Evolutionary conservation across 2,888 invertebrate species (phyloP).

Genomic region (Leucophenga maculata): DNA sequence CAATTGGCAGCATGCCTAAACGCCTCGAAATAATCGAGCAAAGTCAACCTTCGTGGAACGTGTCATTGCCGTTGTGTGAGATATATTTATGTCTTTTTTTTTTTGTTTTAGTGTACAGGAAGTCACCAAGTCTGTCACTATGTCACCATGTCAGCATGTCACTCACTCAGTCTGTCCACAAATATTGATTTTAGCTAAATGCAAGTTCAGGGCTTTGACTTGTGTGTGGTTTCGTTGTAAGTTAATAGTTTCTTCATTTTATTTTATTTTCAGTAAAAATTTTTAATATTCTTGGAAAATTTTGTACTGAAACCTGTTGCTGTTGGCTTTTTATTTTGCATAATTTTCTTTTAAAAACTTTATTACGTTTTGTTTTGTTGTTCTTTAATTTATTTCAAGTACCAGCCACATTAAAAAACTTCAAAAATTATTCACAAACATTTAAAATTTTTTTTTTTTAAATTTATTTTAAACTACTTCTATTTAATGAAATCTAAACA

Average conservation of each 20-base stretch:
- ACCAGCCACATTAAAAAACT: too few relatives aligned
- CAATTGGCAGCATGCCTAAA: slow-evolving; percentile 17
- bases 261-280: neutral
- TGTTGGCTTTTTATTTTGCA: too few relatives aligned
- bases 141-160: too few relatives aligned
- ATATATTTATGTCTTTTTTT: slow-evolving; percentile 15
- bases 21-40: neutral
- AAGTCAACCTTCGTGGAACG: slow-evolving; percentile 1
- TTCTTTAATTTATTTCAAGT: too few relatives aligned
- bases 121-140: neutral
- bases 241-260: neutral
- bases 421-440: too few relatives aligned
- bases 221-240: neutral
- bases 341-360: too few relatives aligned
- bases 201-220: slow-evolving; percentile 16
- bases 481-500: too few relatives aligned
- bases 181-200: neutral
- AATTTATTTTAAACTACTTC: too few relatives aligned
- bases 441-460: too few relatives aligned
- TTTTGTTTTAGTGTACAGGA: neutral
- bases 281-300: neutral
- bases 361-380: too few relatives aligned
- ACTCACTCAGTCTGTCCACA: neutral
- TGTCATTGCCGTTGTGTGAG: slow-evolving; percentile 9
- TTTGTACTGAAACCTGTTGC: too few relatives aligned